Evolutionary conservation across 1,140 invertebrate species (phyloP).

Genomic region (Ceratina australensis): DNA sequence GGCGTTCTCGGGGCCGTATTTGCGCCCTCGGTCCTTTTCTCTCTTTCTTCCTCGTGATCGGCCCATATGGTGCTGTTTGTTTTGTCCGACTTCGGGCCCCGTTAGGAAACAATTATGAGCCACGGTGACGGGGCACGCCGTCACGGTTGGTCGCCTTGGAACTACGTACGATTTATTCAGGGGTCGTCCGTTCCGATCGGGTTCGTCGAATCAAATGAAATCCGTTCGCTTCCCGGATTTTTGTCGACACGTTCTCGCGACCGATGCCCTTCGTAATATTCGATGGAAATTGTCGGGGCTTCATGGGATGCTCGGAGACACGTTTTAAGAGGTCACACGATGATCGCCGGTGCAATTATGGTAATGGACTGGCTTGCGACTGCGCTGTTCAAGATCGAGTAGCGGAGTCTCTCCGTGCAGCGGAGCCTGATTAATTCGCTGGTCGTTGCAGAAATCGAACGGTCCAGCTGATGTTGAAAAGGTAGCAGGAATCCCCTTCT

Average conservation of each 20-base stretch:
- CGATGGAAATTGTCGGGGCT: neutral
- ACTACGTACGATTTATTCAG: constrained; percentile 38
- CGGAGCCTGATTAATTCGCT: constrained; percentile 45
- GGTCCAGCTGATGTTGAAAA: constrained; percentile 27
- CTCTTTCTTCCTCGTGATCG: constrained; percentile 9
- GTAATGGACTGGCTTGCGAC: constrained; percentile 38
- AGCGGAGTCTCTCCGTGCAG: constrained; percentile 26
- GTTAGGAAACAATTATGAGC: constrained; percentile 75
- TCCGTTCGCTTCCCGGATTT: neutral
- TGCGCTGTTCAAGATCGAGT: constrained; percentile 26
- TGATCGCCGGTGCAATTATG: constrained; percentile 23
- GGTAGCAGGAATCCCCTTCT: constrained; percentile 26
- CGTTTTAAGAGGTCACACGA: constrained; percentile 16
- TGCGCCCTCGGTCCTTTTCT: constrained; percentile 5
- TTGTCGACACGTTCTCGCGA: neutral
- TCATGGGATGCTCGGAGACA: constrained; percentile 2
- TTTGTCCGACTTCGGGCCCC: constrained; percentile 58
- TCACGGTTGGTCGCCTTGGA: constrained; percentile 59
- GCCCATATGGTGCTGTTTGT: constrained; percentile 72
- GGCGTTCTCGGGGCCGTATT: constrained; percentile 33
- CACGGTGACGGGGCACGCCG: constrained; percentile 42
- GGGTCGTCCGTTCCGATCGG: neutral
- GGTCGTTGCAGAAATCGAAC: neutral
- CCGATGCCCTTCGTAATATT: neutral
- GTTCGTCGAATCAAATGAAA: constrained; percentile 24